These are phyloP conservation scores for Oreocharis arfaki DNA, from an alignment of 2,113 vertebrate genomes.

Conservation along the genomic window DNA sequence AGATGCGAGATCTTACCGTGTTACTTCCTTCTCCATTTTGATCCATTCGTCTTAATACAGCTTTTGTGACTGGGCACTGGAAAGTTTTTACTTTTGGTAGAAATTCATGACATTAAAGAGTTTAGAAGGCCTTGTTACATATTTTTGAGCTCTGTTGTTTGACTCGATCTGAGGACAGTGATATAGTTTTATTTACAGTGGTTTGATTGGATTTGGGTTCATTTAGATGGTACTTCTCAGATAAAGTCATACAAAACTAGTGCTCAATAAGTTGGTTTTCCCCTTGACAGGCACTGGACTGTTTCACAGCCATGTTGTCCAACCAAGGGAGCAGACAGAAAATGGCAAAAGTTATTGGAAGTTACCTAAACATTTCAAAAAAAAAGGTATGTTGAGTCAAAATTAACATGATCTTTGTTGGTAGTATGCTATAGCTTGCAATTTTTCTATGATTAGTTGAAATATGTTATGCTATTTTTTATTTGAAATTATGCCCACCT, in stretches of 20 bases:
- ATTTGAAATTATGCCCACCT: neutral
- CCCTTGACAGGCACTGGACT: conserved; percentile 86
- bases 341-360: conserved; percentile 92
- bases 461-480: neutral
- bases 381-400: conserved; percentile 80
- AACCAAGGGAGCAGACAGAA: conserved; percentile 75
- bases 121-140: neutral
- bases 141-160: neutral
- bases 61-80: neutral
- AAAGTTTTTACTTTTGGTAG: neutral
- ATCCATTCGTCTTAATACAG: neutral
- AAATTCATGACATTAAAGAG: neutral
- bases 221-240: neutral
- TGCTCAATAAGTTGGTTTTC: neutral
- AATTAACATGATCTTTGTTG: neutral
- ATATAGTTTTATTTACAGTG: neutral
- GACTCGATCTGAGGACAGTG: fast-evolving
- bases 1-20: fast-evolving
- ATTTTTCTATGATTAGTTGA: neutral
- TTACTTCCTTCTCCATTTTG: neutral
- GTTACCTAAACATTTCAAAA: conserved; percentile 92
- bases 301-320: conserved; percentile 95
- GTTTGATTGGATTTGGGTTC: neutral
- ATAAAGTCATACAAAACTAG: neutral
- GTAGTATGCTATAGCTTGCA: neutral